Percentiles rank a stretch among this genome's conserved stretches.
These are phyloP conservation scores for Sinocyclocheilus rhinocerous DNA, from an alignment of 2,113 vertebrate species.

Conservation along the genomic window DNA sequence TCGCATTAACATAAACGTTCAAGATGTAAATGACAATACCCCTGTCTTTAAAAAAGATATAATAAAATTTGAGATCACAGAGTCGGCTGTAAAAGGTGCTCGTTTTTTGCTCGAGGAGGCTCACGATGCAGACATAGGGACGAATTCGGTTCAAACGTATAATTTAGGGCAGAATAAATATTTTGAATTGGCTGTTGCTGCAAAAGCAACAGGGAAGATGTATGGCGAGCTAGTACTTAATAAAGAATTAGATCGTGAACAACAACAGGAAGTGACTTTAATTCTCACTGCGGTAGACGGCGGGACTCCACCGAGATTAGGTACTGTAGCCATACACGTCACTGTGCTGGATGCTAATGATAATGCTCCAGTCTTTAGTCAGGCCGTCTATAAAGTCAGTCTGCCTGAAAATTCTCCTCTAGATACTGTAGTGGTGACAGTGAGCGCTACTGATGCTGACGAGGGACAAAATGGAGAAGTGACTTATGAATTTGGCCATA, in stretches of 20 bases:
- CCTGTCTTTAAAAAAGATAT: constrained; percentile 64
- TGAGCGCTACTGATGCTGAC: constrained; percentile 65
- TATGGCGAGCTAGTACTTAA: constrained; percentile 58
- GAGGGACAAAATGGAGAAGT: constrained; percentile 70
- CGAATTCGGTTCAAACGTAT: constrained; percentile 64
- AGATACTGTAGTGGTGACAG: constrained; percentile 50
- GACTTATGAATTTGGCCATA: constrained; percentile 62
- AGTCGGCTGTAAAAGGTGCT: constrained; percentile 62
- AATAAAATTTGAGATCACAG: constrained; percentile 64
- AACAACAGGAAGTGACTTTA: constrained; percentile 52
- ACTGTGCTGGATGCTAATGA: constrained; percentile 68
- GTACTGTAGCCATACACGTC: constrained; percentile 61
- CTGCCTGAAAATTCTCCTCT: constrained; percentile 65
- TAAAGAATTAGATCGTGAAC: constrained; percentile 65
- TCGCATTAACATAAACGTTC: constrained; percentile 63
- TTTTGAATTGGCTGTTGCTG: constrained; percentile 71
- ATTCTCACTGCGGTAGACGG: constrained; percentile 67
- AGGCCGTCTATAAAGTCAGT: constrained; percentile 59
- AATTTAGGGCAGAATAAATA: constrained; percentile 58
- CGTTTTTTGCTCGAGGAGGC: constrained; percentile 65
- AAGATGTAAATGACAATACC: constrained; percentile 76
- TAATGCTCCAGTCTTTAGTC: constrained; percentile 59
- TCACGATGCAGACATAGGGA: constrained; percentile 65
- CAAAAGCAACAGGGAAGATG: constrained; percentile 31
- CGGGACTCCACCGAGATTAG: constrained; percentile 65